Percentiles rank a stretch among this genome's conserved stretches.
Conservation (phyloP, 2,113 vertebrate species). For the Regulus satrapa region DNA sequence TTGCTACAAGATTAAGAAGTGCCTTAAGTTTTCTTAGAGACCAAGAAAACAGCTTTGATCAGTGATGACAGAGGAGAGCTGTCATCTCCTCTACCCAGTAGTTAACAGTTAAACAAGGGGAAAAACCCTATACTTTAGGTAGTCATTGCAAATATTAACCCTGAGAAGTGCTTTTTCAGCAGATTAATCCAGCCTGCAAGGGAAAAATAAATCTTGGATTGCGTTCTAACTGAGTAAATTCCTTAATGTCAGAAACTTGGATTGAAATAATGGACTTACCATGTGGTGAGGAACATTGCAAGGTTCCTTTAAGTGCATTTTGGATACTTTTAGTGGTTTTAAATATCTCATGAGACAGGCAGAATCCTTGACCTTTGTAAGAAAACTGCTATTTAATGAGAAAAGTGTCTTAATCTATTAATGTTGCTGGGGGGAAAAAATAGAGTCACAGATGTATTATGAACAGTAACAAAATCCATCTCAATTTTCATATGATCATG, state of each 20-base stretch:
- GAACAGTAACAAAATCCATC: neutral
- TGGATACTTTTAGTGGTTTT: neutral
- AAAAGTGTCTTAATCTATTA: neutral
- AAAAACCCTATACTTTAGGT: neutral
- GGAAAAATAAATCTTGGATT: neutral
- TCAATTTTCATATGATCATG: neutral
- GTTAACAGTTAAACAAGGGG: neutral
- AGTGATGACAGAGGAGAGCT: neutral
- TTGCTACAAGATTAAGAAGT: neutral
- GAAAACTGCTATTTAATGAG: neutral
- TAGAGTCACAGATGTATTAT: neutral
- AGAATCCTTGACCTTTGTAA: neutral
- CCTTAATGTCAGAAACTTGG: neutral
- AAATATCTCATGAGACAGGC: neutral
- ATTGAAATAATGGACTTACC: neutral
- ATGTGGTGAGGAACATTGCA: neutral
- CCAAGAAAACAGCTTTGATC: neutral
- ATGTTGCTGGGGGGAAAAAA: neutral
- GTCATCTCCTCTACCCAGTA: neutral
- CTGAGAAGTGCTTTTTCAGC: neutral
- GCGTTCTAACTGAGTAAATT: neutral
- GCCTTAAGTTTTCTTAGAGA: neutral
- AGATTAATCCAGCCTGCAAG: neutral
- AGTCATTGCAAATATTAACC: neutral
- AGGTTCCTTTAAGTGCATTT: neutral